phyloP scores from a whole-genome alignment of 2,888 invertebrate genomes.

The Heliconius charithonia region DNA sequence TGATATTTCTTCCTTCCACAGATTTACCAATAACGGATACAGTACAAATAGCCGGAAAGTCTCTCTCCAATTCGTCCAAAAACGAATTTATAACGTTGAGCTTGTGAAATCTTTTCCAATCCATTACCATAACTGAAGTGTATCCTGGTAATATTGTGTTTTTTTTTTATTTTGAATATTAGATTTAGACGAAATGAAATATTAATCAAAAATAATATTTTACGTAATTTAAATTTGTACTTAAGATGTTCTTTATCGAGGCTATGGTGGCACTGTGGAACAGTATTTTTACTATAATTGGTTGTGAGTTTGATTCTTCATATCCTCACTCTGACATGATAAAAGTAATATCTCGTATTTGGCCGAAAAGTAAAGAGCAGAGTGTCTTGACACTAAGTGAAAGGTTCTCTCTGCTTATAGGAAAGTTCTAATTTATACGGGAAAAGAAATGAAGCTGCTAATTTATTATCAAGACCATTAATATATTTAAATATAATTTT shows the following conservation, averaged over 20 bases:
- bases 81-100: slow-evolving; percentile 89
- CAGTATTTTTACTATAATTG: no score
- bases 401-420: not conserved
- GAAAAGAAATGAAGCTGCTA: not conserved
- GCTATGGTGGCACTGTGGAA: no score
- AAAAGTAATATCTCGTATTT: no score
- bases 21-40: slow-evolving; percentile 91
- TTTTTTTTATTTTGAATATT: not conserved
- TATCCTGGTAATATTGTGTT: not conserved
- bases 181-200: no score
- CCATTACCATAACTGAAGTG: slow-evolving; percentile 78
- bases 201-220: no score
- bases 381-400: not conserved
- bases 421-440: no score
- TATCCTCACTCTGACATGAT: no score
- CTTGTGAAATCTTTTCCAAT: slow-evolving; percentile 91
- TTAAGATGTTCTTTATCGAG: no score
- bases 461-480: not conserved
- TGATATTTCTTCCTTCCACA: slow-evolving; percentile 88
- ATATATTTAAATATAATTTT: no score
- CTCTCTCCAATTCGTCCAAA: slow-evolving; percentile 89
- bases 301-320: no score
- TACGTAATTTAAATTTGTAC: no score
- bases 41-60: slow-evolving; percentile 89
- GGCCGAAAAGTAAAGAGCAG: no score